These are phyloP conservation scores for Tetheella fluctuosa DNA, from an alignment of 2,888 invertebrate species.

Conservation along the genomic window DNA sequence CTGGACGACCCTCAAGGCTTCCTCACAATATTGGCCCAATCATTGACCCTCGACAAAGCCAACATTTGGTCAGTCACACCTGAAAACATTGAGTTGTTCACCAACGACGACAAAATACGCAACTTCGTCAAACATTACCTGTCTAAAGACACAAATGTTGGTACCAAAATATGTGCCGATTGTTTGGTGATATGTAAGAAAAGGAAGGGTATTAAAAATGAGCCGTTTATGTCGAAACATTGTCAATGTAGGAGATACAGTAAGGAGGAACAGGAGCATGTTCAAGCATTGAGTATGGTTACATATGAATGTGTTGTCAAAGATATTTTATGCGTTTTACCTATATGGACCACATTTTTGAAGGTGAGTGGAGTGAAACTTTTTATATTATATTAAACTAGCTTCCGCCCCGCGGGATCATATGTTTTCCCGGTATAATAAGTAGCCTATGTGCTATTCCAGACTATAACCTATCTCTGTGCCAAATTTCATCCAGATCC, in stretches of 20 bases:
- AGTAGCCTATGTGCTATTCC: no score
- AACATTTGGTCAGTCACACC: conserved; percentile 87
- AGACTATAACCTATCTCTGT: no score
- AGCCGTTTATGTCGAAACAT: conserved; percentile 42
- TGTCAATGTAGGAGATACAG: conserved; percentile 64
- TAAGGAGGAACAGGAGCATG: conserved; percentile 77
- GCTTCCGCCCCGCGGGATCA: no score
- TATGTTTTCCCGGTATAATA: no score
- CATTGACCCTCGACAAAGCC: conserved; percentile 89
- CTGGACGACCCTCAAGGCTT: conserved; percentile 92
- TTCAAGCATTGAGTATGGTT: conserved; percentile 86
- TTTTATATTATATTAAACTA: neutral
- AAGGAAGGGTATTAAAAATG: conserved; percentile 48
- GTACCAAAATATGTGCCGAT: conserved; percentile 47
- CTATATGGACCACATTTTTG: conserved; percentile 88
- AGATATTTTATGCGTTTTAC: conserved; percentile 90
- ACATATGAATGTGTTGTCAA: conserved; percentile 92
- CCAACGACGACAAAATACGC: conserved; percentile 88
- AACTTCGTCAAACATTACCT: conserved; percentile 89
- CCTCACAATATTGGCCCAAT: conserved; percentile 90
- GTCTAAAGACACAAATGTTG: conserved; percentile 40
- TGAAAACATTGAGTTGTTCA: conserved; percentile 89
- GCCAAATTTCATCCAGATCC: no score
- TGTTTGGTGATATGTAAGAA: conserved; percentile 48
- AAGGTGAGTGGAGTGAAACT: conserved; percentile 77